Evolutionary conservation across 1,140 invertebrate genomes (phyloP).

Genomic region (Drosophila littoralis): DNA sequence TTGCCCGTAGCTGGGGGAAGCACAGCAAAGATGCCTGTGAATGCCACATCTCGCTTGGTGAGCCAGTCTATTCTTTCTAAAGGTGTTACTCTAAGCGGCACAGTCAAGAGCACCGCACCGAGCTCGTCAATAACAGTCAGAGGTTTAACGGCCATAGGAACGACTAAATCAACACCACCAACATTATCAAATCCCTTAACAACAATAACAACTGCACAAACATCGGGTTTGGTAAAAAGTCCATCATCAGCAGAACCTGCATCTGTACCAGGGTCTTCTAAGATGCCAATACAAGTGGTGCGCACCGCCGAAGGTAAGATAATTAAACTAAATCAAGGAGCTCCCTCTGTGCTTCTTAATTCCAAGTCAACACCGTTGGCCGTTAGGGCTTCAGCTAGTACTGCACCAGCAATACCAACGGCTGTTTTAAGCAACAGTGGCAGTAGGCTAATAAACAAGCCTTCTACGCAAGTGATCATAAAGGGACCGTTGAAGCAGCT

Average conservation of each 20-base stretch:
- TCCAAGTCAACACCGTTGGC: constrained; percentile 28
- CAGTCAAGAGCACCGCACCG: constrained; percentile 42
- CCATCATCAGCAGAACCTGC: constrained; percentile 11
- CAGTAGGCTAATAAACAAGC: constrained; percentile 41
- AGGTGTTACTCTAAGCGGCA: constrained; percentile 32
- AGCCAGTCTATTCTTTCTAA: constrained; percentile 61
- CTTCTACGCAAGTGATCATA: constrained; percentile 50
- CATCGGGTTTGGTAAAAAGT: constrained; percentile 11
- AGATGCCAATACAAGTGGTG: constrained; percentile 64
- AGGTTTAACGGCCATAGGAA: constrained; percentile 38
- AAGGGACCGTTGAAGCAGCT: constrained; percentile 45
- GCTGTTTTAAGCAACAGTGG: constrained; percentile 14
- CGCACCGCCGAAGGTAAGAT: constrained; percentile 71
- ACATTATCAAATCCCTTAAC: constrained; percentile 2
- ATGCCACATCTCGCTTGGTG: constrained; percentile 12
- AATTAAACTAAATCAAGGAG: constrained; percentile 58
- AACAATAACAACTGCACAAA: neutral
- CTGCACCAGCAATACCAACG: constrained; percentile 11
- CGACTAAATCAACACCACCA: constrained; percentile 3
- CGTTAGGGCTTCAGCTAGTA: neutral
- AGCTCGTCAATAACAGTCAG: constrained; percentile 45
- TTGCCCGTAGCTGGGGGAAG: constrained; percentile 7
- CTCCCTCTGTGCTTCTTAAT: constrained; percentile 57
- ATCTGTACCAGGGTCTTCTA: constrained; percentile 1
- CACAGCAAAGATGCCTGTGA: constrained; percentile 12